Evolutionary conservation across 2,797 vertebrate species (phyloP), one percentile per base, ranked within the genome.

Genomic region (Rhinatrema bivittatum): DNA sequence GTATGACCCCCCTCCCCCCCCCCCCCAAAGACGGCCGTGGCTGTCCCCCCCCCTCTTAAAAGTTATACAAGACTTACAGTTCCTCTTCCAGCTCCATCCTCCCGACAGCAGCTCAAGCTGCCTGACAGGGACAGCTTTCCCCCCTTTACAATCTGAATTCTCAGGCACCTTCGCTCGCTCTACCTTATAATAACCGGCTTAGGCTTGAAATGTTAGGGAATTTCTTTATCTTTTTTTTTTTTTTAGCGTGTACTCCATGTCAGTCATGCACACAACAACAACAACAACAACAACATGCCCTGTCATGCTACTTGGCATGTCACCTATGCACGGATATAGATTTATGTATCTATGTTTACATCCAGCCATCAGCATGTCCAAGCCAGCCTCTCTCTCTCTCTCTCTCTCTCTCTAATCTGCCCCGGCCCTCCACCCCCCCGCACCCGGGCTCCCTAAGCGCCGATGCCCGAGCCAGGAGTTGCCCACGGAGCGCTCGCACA

Each of bases 21-120:
- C n/a, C n/a, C 9, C 25, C 28, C 9, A 21, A 21, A 21, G 9
- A 21, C 9, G 5, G 6, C 8, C 3, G 28, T 13, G 12, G 28
- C 9, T 40, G 48, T 56, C 53, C 60, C 61, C 27, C 17, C 29
- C 32, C 56, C 39, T 58, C 46, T 55, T 64, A 43, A 65, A 73
- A 74, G 72, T 81, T 74, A 64, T 60, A 76, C 62, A 80, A n/a
- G 86, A 96, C 91, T 94, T 90, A 94, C 91, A 69, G 67, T 70
- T 72, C 70, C 48, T 73, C 36, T 59, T 78, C 80, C 78, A 60
- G 78, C 61, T 71, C 74, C 79, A 57, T 78, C 56, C 77, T 76
- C 72, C 69, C 81, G 71, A 66, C 53, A 72, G 73, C 74, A 68
- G 76, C 77, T 65, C 70, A 52, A 58, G 65, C 56, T 60, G 72